phyloP scores from a whole-genome alignment of 2,797 vertebrate species.

The Martes flavigula region DNA sequence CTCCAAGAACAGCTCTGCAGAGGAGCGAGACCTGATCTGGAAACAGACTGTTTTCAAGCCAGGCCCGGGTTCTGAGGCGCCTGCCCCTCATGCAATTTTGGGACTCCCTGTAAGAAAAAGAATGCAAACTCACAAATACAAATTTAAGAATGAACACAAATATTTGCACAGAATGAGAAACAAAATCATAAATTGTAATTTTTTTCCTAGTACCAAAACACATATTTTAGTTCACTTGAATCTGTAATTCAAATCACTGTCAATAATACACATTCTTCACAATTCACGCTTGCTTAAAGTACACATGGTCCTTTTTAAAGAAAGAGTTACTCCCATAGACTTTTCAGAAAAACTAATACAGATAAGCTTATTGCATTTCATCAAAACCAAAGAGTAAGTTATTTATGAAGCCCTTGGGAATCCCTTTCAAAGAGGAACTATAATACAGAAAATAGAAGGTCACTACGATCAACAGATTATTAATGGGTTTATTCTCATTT shows the following conservation, averaged over 20 bases:
- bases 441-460: constrained; percentile 7
- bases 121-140: not conserved
- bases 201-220: constrained; percentile 9
- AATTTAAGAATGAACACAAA: not conserved
- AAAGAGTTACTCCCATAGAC: not conserved
- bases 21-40: not conserved
- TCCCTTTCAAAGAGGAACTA: constrained; percentile 22
- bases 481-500: constrained; percentile 23
- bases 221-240: not conserved
- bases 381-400: not conserved
- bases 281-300: not conserved
- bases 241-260: not conserved
- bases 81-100: not conserved
- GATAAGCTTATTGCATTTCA: not conserved
- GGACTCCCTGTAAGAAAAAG: not conserved
- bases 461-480: not conserved
- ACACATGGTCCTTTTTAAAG: not conserved
- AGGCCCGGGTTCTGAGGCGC: not conserved
- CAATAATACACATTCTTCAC: not conserved
- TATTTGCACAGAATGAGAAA: not conserved
- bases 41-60: not conserved
- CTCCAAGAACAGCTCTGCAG: not conserved
- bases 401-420: constrained; percentile 10
- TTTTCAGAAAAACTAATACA: not conserved
- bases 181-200: not conserved